Evolutionary conservation across 2,113 vertebrate species (phyloP), one percentile per base, ranked within the genome.

Genomic region (Labeo rohita): DNA sequence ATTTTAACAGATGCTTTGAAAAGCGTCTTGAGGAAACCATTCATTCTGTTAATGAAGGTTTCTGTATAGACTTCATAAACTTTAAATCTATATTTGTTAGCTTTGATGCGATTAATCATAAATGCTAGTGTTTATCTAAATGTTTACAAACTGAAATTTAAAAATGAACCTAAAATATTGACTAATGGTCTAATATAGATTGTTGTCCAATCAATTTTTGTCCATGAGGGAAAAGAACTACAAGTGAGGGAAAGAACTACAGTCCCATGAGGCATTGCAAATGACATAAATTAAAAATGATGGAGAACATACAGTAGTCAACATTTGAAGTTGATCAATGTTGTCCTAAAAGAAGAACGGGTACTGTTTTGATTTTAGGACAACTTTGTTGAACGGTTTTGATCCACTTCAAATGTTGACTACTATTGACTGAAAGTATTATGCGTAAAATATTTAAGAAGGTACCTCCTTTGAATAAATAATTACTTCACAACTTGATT

Each of bases 1-100:
- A 28, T 3, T 80, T 49, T 12, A 80, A n/a, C 61, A 47, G 74
- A 43, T 54, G 83, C 84, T 68, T 52, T 88, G 18, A 83, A 47
- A 75, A 83, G 54, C 36, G 10, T 43, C 78, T 84, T 54, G 3
- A 83, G 87, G 13, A 65, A 47, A 82, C 50, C 9, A 21, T 49
- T 52, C 15, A 16, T 47, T 21, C 8, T 59, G 70, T 85, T 23
- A 80, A 7, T 36, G 36, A 77, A 28, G 72, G 12, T 23, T 76
- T 50, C 11, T 81, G 84, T 87, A 34, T 50, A 73, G 70, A 73
- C 70, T 47, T 21, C 16, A 23, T 23, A 9, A 21, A 45, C 10
- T 63, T 28, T 68, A 36, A 36, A 75, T 49, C 21, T 2, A 65
- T 49, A 39, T 3, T 39, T 68, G 68, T 77, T 77, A 23, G 45